Percentiles rank a stretch among this genome's conserved stretches.
phyloP scores from a whole-genome alignment of 2,113 vertebrate genomes.

The Galemys pyrenaicus region DNA sequence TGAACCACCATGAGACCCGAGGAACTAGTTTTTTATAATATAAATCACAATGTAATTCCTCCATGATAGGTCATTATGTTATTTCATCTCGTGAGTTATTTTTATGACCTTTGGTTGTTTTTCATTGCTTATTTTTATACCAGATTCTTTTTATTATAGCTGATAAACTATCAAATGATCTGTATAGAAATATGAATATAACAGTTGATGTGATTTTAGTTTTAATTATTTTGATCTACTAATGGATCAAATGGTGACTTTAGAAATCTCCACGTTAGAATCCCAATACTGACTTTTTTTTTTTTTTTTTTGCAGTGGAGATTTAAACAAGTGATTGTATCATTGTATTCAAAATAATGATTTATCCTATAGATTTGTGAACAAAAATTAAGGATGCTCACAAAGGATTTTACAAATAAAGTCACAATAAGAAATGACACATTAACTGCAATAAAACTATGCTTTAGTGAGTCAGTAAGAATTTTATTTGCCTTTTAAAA shows the following conservation, averaged over 20 bases:
- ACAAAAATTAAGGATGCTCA: neutral
- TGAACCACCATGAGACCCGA: no score
- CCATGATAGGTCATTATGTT: neutral
- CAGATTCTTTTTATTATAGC: neutral
- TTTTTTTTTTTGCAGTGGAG: neutral
- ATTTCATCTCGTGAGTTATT: neutral
- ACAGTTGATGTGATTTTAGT: neutral
- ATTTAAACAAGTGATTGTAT: neutral
- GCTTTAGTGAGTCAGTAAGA: neutral
- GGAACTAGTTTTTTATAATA: neutral
- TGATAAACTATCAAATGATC: conserved; percentile 1
- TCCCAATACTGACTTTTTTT: neutral
- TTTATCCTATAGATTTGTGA: neutral
- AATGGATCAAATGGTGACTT: neutral
- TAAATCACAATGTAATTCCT: neutral
- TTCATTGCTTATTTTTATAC: neutral
- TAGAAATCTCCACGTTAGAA: neutral
- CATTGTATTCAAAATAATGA: neutral
- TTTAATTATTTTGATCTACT: neutral
- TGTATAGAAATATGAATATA: neutral
- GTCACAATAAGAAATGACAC: neutral
- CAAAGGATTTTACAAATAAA: neutral
- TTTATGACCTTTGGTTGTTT: neutral
- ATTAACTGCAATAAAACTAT: neutral
- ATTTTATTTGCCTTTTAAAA: neutral